Evolutionary conservation across 2,888 invertebrate genomes (phyloP), one percentile per base, ranked within the genome.

Genomic region (Ceramica pisi): DNA sequence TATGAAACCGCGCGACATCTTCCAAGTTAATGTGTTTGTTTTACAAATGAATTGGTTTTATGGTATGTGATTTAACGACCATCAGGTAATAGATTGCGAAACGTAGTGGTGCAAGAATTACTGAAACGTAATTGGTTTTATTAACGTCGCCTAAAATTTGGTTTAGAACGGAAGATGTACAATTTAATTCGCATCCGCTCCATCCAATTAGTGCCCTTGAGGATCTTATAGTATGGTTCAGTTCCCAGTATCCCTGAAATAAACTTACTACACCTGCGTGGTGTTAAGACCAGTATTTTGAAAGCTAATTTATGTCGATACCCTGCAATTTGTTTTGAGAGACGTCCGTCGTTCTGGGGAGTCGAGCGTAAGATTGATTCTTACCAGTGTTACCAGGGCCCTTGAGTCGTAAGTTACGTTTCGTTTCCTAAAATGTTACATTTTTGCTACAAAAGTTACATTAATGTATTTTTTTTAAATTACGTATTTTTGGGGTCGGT

Each of bases 1-100:
- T 87, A 83, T 77, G 86, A 86, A 87, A 87, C 64, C 53, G 56
- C 57, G 74, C 69, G 80, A 83, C 87, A 87, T 87, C 83, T 83
- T 75, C 59, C 26, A 72, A 71, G 26, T 76, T 81, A 78, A 85
- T 78, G 72, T 75, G 67, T 83, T 85, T 85, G 73, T 66, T 72
- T 80, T 85, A 81, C 66, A 81, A 83, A 76, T 81, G 38, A 72
- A 72, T 77, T 71, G 55, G 61, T 71, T 76, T 72, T 78, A 71
- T 74, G 71, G 63, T 64, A 79, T 82, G 67, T 71, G 78, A 57
- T 69, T 67, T 70, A 73, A 78, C 61, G 78, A 72, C 63, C 71
- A 57, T 60, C 66, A 71, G 59, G 55, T 68, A 57, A 71, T 38
- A 56, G n/a, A 46, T 78, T 66, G 46, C 41, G 41, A 46, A 63